Evolutionary conservation across 1,140 invertebrate species (phyloP), one percentile per base, ranked within the genome.

Genomic region (Drosophila subobscura): DNA sequence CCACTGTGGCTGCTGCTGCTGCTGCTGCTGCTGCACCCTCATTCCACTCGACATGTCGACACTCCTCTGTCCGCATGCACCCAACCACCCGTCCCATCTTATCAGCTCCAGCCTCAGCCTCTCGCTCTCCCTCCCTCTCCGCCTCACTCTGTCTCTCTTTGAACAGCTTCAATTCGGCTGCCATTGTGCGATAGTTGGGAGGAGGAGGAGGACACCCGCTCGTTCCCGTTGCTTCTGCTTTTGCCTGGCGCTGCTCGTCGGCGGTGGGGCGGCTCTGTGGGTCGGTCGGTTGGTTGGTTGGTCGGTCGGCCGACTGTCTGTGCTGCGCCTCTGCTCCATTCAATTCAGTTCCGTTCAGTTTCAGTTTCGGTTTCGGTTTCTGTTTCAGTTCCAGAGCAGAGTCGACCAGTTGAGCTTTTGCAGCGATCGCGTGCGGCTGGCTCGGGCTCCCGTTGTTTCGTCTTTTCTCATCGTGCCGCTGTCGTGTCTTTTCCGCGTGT

Each of bases 371-470:
- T 79, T 63, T 76, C 59, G 65, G 51, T 70, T 75, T 60, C 49
- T 55, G 33, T 41, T 58, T 27, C 54, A 29, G 41, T 63, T 71
- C 49, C 61, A 57, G 60, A 57, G 71, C 72, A 58, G 72, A 50
- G 63, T 42, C 77, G 70, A 75, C 66, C 83, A 86, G 83, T 88
- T 86, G 83, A 88, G 83, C 83, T 88, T 83, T 86, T 81, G 83
- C 77, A 88, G 83, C 78, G 83, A 86, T 88, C 83, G 83, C 83
- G 83, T 86, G 83, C 83, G 83, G 83, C 83, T 86, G 83, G 81
- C 74, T 80, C 83, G 88, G 83, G 81, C 74, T 80, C 27, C 55
- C 63, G 50, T 29, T 64, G 63, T 68, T 42, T 66, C 41, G 60
- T 63, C 42, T 63, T 23, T 44, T 50, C 23, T 50, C 25, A 29